Evolutionary conservation across 2,888 invertebrate genomes (phyloP).

Genomic region (Tetranychus truncatus): DNA sequence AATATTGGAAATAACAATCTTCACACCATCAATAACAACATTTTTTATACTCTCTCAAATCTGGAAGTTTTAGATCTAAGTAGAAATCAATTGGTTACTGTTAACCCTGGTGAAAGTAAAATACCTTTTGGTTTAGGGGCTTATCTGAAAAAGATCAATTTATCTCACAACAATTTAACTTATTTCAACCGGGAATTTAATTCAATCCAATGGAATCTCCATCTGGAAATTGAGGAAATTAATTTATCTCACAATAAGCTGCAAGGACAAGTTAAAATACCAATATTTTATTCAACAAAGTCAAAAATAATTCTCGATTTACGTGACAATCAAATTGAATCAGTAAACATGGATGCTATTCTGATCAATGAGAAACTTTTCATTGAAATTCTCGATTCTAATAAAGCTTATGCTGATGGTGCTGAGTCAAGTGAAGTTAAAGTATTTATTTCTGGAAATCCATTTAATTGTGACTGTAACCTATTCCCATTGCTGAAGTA

Average conservation of each 20-base stretch:
- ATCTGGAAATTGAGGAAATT: constrained; percentile 24
- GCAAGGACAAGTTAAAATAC: constrained; percentile 16
- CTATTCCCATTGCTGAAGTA: constrained; percentile 21
- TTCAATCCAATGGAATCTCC: constrained; percentile 30
- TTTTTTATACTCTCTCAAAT: constrained; percentile 22
- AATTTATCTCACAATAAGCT: constrained; percentile 25
- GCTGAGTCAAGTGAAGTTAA: constrained; percentile 14
- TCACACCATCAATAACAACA: constrained; percentile 17
- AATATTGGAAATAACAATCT: constrained; percentile 25
- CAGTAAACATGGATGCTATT: constrained; percentile 18
- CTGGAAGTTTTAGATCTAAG: constrained; percentile 43
- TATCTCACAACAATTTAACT: constrained; percentile 45
- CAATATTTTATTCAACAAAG: constrained; percentile 18
- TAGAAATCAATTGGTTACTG: constrained; percentile 22
- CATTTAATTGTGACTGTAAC: constrained; percentile 21
- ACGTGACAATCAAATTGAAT: constrained; percentile 16
- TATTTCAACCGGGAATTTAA: constrained; percentile 47
- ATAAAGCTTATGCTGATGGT: background rate
- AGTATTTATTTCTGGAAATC: constrained; percentile 20
- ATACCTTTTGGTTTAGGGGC: constrained; percentile 48
- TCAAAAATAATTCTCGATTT: constrained; percentile 18
- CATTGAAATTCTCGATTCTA: background rate
- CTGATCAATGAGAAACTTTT: constrained; percentile 13
- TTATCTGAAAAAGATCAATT: constrained; percentile 49
- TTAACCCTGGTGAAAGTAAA: constrained; percentile 42